Conservation (phyloP, 1,140 invertebrate species). For the Drosophila rufa region DNA sequence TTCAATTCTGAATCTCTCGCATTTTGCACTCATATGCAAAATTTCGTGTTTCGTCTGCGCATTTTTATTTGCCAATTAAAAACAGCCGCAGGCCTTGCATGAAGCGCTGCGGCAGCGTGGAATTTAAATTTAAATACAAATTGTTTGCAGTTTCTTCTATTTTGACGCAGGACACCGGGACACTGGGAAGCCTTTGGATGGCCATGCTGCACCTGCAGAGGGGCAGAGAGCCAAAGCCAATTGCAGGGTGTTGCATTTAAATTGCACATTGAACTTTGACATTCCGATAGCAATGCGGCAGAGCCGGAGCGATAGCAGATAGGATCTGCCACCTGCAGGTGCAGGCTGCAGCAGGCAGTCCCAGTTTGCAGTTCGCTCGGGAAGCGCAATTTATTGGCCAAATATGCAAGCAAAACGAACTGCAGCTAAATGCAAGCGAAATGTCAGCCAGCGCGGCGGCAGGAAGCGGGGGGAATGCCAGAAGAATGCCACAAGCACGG, state of each 20-base stretch:
- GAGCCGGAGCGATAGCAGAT: slow-evolving; percentile 49
- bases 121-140: slow-evolving; percentile 84
- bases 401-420: slow-evolving; percentile 75
- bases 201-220: slow-evolving; percentile 39
- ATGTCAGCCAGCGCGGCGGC: slow-evolving; percentile 26
- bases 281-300: slow-evolving; percentile 58
- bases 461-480: slow-evolving; percentile 40
- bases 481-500: slow-evolving; percentile 6
- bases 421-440: slow-evolving; percentile 66
- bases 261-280: slow-evolving; percentile 83
- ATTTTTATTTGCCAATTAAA: slow-evolving; percentile 83
- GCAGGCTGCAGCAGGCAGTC: slow-evolving; percentile 20
- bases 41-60: slow-evolving; percentile 49
- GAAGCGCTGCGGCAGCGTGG: slow-evolving; percentile 48
- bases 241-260: slow-evolving; percentile 76
- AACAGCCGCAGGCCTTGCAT: slow-evolving; percentile 57
- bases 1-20: slow-evolving; percentile 60
- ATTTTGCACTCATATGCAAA: slow-evolving; percentile 71
- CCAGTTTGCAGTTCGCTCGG: slow-evolving; percentile 16
- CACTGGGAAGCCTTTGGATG: slow-evolving; percentile 1
- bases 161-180: slow-evolving; percentile 4
- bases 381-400: slow-evolving; percentile 70
- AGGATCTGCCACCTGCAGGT: slow-evolving; percentile 46
- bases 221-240: slow-evolving; percentile 28
- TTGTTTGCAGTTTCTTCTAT: slow-evolving; percentile 68